phyloP scores from a whole-genome alignment of 2,888 invertebrate species.

The Drosophila tripunctata region DNA sequence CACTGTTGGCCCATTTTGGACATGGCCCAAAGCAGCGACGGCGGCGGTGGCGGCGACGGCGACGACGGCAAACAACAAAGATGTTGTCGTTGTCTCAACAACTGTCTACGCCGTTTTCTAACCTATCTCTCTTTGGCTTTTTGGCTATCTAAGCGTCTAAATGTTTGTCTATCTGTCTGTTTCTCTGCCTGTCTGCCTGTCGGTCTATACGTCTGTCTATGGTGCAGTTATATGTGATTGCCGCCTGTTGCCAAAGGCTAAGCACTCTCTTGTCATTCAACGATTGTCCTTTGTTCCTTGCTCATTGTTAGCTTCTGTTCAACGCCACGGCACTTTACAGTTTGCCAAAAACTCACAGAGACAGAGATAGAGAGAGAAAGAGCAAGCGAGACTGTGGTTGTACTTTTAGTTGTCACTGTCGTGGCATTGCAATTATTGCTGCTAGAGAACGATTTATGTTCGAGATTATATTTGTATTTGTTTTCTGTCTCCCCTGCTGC shows the following conservation, averaged over 20 bases:
- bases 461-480: constrained; percentile 59
- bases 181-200: neutral
- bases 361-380: neutral
- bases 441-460: constrained; percentile 63
- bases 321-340: constrained; percentile 26
- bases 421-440: constrained; percentile 64
- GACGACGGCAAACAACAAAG: constrained; percentile 11
- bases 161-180: neutral
- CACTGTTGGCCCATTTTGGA: constrained; percentile 18
- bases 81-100: constrained; percentile 3
- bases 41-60: too few relatives aligned
- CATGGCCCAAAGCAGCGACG: constrained; percentile 7
- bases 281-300: constrained; percentile 76
- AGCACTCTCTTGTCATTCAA: constrained; percentile 76
- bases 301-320: constrained; percentile 60
- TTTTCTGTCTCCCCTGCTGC: constrained; percentile 21
- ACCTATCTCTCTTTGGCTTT: constrained; percentile 31
- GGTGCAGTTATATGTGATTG: constrained; percentile 68
- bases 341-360: constrained; percentile 12
- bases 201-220: constrained; percentile 19
- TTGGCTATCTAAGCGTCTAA: constrained; percentile 6
- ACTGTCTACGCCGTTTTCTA: constrained; percentile 4
- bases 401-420: constrained; percentile 32
- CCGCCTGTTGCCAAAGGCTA: constrained; percentile 79
- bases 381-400: constrained; percentile 3